Conservation (phyloP, 2,797 vertebrate species). For the Botia kubotai region DNA sequence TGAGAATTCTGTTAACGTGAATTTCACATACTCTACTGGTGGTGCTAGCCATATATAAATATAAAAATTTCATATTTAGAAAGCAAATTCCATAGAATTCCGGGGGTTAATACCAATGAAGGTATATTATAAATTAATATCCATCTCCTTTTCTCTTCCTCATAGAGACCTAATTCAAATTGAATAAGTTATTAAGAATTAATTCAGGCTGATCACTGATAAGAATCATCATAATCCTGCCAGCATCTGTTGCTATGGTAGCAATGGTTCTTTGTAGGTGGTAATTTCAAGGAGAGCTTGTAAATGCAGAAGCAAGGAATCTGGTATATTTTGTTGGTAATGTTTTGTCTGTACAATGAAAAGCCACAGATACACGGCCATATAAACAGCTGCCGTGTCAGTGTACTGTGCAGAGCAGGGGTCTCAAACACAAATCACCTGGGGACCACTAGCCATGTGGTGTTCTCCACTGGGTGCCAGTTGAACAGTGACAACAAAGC, state of each 20-base stretch:
- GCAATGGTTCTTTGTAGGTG: slow-evolving; percentile 61
- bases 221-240: slow-evolving; percentile 67
- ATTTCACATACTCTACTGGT: slow-evolving; percentile 17
- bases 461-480: slow-evolving; percentile 3
- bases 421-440: slow-evolving; percentile 23
- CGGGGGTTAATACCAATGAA: neutral
- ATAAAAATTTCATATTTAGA: slow-evolving; percentile 11
- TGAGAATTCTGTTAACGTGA: slow-evolving; percentile 19
- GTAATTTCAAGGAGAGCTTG: slow-evolving; percentile 60
- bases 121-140: slow-evolving; percentile 27
- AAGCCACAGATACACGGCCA: slow-evolving; percentile 52
- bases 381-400: slow-evolving; percentile 49
- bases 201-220: slow-evolving; percentile 63
- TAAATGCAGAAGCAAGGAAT: slow-evolving; percentile 47
- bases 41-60: slow-evolving; percentile 23
- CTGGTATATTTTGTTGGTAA: slow-evolving; percentile 58
- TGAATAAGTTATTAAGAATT: slow-evolving; percentile 68
- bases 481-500: slow-evolving; percentile 18
- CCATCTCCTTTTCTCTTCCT: slow-evolving; percentile 26
- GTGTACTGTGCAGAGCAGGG: slow-evolving; percentile 45
- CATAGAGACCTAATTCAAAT: slow-evolving; percentile 62
- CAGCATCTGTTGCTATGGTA: slow-evolving; percentile 74
- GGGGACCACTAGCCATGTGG: neutral
- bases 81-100: slow-evolving; percentile 10
- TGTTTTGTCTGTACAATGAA: slow-evolving; percentile 51